Evolutionary conservation across 2,797 vertebrate genomes (phyloP), one percentile per base, ranked within the genome.

Genomic region (Liparis tanakae): DNA sequence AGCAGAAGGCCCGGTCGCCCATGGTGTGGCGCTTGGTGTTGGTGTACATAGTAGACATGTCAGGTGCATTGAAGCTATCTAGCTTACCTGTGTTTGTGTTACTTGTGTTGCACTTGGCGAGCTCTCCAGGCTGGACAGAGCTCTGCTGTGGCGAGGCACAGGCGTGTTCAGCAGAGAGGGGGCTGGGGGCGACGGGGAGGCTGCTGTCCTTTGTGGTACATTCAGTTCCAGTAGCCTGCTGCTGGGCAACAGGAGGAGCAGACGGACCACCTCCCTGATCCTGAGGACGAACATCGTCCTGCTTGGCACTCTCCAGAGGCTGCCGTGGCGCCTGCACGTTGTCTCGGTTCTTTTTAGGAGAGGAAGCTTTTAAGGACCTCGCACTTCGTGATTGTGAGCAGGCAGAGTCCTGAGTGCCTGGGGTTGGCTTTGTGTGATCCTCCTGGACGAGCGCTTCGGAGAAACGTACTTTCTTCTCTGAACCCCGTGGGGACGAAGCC

Each of bases 401-500:
- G 25, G 43, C 72, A 43, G 75, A 54, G 64, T 85, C 81, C 74
- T 56, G 80, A 68, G 82, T 70, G 2, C 39, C 65, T n/a, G 69
- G 13, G 46, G 41, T 77, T 70, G 76, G 69, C 59, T 62, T 85
- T 14, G 81, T 69, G 30, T 79, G 79, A 68, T 65, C 44, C 10
- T 48, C 80, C 59, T 84, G 84, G 82, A 92, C 30, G 14, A 91
- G 87, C 7, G 91, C 91, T 63, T 93, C 88, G 12, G 89, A 94
- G 83, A 95, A 95, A 34, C 92, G 90, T 0, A 95, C 95, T 85
- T 90, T 95, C 85, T 94, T 95, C 81, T 95, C 94, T 0, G 60
- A 70, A n/a, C 71, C 80, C 54, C 73, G 82, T 33, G 78, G 82
- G 20, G 79, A 43, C 0, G 74, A 79, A 14, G 59, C 60, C 53